Conservation (phyloP, 2,888 invertebrate genomes). For the Allacma fusca region DNA sequence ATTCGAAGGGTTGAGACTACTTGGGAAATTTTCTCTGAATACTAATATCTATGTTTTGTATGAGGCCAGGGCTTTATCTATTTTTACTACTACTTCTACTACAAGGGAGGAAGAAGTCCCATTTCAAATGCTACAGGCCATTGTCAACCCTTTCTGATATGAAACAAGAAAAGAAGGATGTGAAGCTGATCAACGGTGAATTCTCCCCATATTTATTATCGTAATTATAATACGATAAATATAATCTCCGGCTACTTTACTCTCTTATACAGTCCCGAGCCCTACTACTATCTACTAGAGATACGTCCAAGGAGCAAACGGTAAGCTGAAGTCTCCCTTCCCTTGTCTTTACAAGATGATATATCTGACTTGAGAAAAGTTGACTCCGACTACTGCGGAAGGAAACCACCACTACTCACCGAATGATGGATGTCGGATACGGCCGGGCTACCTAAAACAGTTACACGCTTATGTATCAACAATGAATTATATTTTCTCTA, state of each 20-base stretch:
- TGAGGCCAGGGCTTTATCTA: too few species aligned
- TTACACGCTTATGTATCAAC: slow-evolving; percentile 1
- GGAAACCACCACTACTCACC: slow-evolving; percentile 25
- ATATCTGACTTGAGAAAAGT: background rate
- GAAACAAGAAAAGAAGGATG: background rate
- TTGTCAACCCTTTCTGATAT: slow-evolving; percentile 35
- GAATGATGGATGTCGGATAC: slow-evolving; percentile 38
- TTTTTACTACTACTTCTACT: background rate
- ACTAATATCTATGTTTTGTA: too few species aligned
- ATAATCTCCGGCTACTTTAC: background rate
- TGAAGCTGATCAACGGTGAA: slow-evolving; percentile 8
- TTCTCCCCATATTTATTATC: slow-evolving; percentile 18
- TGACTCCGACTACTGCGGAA: slow-evolving; percentile 1
- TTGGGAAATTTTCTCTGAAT: too few species aligned
- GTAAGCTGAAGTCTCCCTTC: background rate
- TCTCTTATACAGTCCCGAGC: too few species aligned
- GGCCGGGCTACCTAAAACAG: slow-evolving; percentile 28
- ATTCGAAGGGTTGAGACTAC: too few species aligned
- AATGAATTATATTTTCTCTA: background rate
- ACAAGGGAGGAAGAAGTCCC: background rate
- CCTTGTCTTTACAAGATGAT: background rate
- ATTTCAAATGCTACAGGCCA: slow-evolving; percentile 36
- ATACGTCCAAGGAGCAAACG: background rate
- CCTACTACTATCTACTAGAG: too few species aligned
- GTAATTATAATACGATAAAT: slow-evolving; percentile 41